Evolutionary conservation across 92 coral and sea anemone genomes (phyloP).

Genomic region (Montipora capitata): DNA sequence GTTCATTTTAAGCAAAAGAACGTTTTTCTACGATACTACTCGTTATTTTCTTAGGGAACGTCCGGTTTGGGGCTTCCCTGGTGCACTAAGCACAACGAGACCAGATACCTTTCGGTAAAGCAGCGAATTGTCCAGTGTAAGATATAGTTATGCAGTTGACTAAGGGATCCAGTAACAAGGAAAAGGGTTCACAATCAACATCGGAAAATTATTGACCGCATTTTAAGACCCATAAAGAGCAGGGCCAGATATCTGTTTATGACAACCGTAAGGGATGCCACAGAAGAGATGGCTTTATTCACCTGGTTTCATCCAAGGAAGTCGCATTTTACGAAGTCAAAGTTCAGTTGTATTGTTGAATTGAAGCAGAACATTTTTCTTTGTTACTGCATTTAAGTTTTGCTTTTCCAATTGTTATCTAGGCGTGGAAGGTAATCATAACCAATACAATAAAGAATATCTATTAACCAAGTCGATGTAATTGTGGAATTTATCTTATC

Average conservation of each 20-base stretch:
- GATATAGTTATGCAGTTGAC: conserved; percentile 1
- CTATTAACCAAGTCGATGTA: conserved; percentile 15
- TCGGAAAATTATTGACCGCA: background rate
- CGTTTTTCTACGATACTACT: conserved; percentile 16
- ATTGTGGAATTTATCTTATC: too few species aligned
- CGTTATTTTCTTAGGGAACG: background rate
- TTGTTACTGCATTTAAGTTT: conserved; percentile 22
- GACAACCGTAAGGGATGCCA: background rate
- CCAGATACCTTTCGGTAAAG: background rate
- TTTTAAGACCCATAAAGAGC: background rate
- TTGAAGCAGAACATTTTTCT: conserved; percentile 20
- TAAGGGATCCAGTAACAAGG: background rate
- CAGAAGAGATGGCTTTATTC: background rate
- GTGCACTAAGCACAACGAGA: background rate
- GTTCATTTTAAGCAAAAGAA: background rate
- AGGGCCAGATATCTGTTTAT: background rate
- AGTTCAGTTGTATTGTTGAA: conserved; percentile 6
- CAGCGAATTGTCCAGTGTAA: conserved; percentile 17
- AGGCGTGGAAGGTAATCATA: conserved; percentile 14
- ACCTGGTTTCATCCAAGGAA: background rate
- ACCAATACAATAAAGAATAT: conserved; percentile 36
- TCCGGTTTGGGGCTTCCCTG: background rate
- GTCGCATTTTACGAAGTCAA: conserved; percentile 11
- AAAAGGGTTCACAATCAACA: background rate
- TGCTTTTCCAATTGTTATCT: background rate